phyloP scores from a whole-genome alignment of 2,888 invertebrate species.

The Pollenia griseotomentosa region DNA sequence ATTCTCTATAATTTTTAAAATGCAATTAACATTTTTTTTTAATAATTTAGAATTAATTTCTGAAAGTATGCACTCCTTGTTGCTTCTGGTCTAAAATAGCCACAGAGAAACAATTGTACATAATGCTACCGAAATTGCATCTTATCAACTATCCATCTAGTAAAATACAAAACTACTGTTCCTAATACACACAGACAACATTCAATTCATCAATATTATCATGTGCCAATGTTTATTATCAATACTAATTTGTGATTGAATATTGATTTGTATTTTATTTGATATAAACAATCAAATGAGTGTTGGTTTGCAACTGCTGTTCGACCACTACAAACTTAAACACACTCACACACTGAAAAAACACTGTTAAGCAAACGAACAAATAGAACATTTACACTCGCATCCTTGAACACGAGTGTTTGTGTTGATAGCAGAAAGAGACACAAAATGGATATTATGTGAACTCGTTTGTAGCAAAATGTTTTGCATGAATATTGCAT shows the following conservation, averaged over 20 bases:
- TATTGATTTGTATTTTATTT: constrained; percentile 52
- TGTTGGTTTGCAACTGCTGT: neutral
- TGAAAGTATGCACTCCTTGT: neutral
- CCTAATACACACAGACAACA: neutral
- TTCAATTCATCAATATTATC: constrained; percentile 45
- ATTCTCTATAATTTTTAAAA: too few species aligned
- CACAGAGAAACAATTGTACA: neutral
- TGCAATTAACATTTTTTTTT: too few species aligned
- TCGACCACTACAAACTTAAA: neutral
- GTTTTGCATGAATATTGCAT: constrained; percentile 16
- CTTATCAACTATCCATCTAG: neutral
- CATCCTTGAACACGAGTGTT: neutral
- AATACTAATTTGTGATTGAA: constrained; percentile 62
- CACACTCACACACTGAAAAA: neutral
- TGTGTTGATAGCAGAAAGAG: neutral
- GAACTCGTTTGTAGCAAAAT: too few species aligned
- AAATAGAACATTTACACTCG: neutral
- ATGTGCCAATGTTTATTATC: constrained; percentile 62
- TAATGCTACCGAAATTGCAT: constrained; percentile 7
- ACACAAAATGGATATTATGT: too few species aligned
- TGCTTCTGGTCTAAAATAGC: neutral
- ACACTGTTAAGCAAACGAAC: neutral
- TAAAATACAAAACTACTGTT: neutral
- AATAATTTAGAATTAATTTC: too few species aligned
- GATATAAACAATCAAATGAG: constrained; percentile 5